Base-by-base conservation (phyloP, 1,140 invertebrate species). In the Cydia amplana region DNA sequence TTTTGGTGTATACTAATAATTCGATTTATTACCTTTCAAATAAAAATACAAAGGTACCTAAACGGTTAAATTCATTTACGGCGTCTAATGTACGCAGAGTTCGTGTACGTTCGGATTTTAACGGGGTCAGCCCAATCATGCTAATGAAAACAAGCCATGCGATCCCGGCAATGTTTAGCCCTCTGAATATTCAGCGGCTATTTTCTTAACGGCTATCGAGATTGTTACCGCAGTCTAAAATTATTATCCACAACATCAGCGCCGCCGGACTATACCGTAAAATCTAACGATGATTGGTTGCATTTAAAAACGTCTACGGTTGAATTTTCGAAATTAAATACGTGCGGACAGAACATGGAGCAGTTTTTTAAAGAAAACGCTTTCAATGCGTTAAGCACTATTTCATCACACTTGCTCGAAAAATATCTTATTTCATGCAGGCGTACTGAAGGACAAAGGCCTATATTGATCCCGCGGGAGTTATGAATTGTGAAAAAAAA, bases 141-240 rank as follows among this genome's bases (percentile, higher is more conserved):
- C 77, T 87, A 91, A 88, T 91, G 87, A 91, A 91, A 90, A 89
- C 87, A 89, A 83, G 79, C 84, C 85, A 86, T 86, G 83, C 86
- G 77, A 85, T 81, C 79, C 76, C 76, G 77, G 82, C 79, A 78
- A 80, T 82, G 80, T 85, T 86, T 87, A 85, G 83, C 85, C 83
- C 87, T 70, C 78, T 90, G 88, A 89, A 91, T 90, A 89, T 90
- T 89, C 89, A 88, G 76, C 63, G 77, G 85, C 82, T 89, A 89
- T 90, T 87, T 90, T 90, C 87, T 91, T 89, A 89, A 88, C 85
- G 75, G 81, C 83, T 79, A 82, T 85, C 74, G 75, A 87, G 83
- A 86, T 89, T 89, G 85, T 79, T 78, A 75, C 80, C 79, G 82
- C 81, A 83, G 82, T 87, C 81, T 84, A 83, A 85, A 86, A 85